These are phyloP conservation scores for Gibbula magus DNA, from an alignment of 2,888 invertebrate genomes.

Conservation along the genomic window DNA sequence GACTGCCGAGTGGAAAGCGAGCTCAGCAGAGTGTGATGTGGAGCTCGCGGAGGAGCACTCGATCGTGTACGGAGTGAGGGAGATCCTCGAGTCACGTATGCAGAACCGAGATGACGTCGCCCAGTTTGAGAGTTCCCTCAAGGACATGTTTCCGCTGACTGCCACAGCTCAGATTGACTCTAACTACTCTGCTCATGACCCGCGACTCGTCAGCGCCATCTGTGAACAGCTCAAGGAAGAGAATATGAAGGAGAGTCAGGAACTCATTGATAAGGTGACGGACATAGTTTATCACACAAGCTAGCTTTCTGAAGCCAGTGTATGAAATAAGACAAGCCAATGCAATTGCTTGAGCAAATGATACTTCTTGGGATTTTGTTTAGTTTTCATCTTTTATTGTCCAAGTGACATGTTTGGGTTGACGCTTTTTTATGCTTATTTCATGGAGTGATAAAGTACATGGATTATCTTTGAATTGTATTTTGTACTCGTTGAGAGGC, in stretches of 20 bases:
- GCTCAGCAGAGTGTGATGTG: slow-evolving; percentile 36
- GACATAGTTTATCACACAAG: too few species aligned
- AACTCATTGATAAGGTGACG: slow-evolving; percentile 65
- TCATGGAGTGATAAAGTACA: too few species aligned
- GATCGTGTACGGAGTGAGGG: slow-evolving; percentile 62
- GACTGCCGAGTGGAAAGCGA: neutral
- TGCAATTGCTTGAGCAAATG: too few species aligned
- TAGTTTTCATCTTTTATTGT: too few species aligned
- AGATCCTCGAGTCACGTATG: slow-evolving; percentile 54
- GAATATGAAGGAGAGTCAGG: slow-evolving; percentile 58
- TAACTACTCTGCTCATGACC: slow-evolving; percentile 47
- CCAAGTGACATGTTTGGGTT: too few species aligned
- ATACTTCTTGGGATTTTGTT: too few species aligned
- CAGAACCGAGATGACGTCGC: slow-evolving; percentile 58
- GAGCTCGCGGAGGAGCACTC: slow-evolving; percentile 62
- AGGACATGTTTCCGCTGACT: slow-evolving; percentile 69
- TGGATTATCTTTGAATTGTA: too few species aligned
- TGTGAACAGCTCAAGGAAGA: slow-evolving; percentile 69
- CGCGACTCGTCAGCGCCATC: slow-evolving; percentile 61
- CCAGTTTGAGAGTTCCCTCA: slow-evolving; percentile 54
- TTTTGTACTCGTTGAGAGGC: too few species aligned
- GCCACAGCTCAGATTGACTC: slow-evolving; percentile 45
- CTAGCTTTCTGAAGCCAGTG: too few species aligned
- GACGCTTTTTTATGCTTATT: too few species aligned
- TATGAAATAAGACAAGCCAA: too few species aligned